phyloP scores from a whole-genome alignment of 2,888 invertebrate species.

The Brachypterus glaber region DNA sequence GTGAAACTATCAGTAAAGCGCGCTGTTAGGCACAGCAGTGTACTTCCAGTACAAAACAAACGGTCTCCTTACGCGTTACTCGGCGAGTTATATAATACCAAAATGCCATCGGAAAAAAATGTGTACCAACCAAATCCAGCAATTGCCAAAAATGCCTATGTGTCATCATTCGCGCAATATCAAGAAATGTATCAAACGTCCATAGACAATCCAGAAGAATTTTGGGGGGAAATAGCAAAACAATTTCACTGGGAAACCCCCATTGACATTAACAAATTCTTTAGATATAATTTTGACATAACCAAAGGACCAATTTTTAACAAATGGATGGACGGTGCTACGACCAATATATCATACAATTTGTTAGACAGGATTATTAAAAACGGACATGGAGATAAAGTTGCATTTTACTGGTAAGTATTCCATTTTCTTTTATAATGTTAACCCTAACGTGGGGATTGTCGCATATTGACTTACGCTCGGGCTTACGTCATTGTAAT shows the following conservation, averaged over 20 bases:
- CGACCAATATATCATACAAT: conserved; percentile 95
- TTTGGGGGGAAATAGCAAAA: conserved; percentile 90
- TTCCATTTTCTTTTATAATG: too few species aligned
- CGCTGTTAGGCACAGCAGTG: too few species aligned
- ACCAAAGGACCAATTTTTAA: conserved; percentile 81
- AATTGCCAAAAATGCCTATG: conserved; percentile 51
- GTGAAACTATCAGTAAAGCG: too few species aligned
- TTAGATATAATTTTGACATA: conserved; percentile 86
- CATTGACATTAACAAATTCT: conserved; percentile 63
- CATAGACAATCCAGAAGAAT: conserved; percentile 76
- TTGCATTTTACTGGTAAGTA: conserved; percentile 92
- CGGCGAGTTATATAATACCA: too few species aligned
- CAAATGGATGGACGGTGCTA: conserved; percentile 92
- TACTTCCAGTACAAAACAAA: too few species aligned
- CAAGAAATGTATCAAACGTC: conserved; percentile 75
- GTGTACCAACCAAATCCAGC: conserved; percentile 51
- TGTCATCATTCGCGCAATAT: conserved; percentile 67
- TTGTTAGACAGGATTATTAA: conserved; percentile 85
- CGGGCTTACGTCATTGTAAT: too few species aligned
- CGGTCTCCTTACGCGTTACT: too few species aligned
- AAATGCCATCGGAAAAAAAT: conserved; percentile 49
- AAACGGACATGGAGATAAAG: conserved; percentile 78
- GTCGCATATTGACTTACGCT: too few species aligned
- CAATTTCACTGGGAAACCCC: conserved; percentile 89
- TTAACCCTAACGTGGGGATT: too few species aligned